A percentile compares a stretch with the other conserved stretches of the same genome.
Conservation (phyloP, 1,140 invertebrate genomes). For the Bombus breviceps region DNA sequence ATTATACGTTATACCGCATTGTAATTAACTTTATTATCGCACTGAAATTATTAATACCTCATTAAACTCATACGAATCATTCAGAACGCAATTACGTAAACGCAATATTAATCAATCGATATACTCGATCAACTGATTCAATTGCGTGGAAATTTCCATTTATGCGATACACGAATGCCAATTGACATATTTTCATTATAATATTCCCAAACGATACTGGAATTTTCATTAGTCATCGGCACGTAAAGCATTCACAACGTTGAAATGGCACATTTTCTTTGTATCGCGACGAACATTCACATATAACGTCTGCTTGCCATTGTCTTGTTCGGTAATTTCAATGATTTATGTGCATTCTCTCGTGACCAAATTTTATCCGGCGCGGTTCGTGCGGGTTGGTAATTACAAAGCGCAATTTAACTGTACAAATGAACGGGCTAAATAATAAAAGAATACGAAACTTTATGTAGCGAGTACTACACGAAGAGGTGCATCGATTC, state of each 20-base stretch:
- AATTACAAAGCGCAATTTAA: conserved; percentile 8
- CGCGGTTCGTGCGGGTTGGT: background rate
- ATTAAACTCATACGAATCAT: background rate
- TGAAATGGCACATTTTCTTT: background rate
- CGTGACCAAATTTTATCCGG: background rate
- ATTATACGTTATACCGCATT: background rate
- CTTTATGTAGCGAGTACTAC: background rate
- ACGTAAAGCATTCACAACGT: background rate
- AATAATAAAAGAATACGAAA: background rate
- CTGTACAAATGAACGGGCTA: background rate
- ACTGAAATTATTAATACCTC: background rate
- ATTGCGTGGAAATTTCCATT: background rate
- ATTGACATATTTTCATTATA: background rate
- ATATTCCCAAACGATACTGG: background rate
- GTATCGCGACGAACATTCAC: background rate
- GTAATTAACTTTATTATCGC: background rate
- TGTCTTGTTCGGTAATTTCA: background rate
- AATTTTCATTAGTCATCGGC: background rate
- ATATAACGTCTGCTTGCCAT: too few species aligned
- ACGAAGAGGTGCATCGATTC: background rate
- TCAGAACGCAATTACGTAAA: background rate
- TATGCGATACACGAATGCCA: background rate
- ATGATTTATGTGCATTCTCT: conserved; percentile 1
- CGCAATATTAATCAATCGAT: background rate
- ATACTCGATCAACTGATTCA: background rate